phyloP scores from a whole-genome alignment of 2,113 vertebrate species.

The Chloroceryle aenea region DNA sequence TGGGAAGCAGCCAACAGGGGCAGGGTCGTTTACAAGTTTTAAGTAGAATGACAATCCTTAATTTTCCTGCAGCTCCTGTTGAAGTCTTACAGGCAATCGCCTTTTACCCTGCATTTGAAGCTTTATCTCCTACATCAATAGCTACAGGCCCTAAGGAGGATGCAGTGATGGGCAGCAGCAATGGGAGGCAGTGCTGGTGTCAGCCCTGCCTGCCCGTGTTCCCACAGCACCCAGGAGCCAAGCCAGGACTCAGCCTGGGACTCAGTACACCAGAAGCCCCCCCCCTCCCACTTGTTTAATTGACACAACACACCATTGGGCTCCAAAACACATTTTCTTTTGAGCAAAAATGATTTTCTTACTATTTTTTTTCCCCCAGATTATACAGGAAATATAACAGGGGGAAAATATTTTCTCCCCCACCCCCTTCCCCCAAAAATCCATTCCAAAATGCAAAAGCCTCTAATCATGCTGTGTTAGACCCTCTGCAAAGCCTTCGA shows the following conservation, averaged over 20 bases:
- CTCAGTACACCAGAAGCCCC: neutral
- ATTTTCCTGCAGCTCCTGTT: neutral
- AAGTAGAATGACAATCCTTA: neutral
- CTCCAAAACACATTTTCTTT: neutral
- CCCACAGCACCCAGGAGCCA: neutral
- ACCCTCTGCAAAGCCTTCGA: neutral
- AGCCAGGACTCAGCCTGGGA: neutral
- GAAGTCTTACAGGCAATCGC: neutral
- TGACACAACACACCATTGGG: too few species aligned
- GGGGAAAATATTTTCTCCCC: neutral
- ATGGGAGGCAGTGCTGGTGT: fast-evolving
- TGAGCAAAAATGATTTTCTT: neutral
- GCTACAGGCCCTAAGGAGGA: neutral
- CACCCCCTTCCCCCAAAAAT: neutral
- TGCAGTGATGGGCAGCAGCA: neutral
- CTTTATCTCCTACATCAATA: neutral
- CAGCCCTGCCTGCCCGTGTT: neutral
- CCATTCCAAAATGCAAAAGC: neutral
- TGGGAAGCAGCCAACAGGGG: neutral
- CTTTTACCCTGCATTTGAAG: neutral
- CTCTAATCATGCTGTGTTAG: neutral
- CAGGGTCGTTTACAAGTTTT: neutral
- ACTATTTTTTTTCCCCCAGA: fast-evolving
- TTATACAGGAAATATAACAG: neutral
- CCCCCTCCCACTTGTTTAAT: neutral